A percentile compares a stretch with the other conserved stretches of the same genome.
Evolutionary conservation across 2,113 vertebrate species (phyloP).

Genomic region (Platichthys stellatus): DNA sequence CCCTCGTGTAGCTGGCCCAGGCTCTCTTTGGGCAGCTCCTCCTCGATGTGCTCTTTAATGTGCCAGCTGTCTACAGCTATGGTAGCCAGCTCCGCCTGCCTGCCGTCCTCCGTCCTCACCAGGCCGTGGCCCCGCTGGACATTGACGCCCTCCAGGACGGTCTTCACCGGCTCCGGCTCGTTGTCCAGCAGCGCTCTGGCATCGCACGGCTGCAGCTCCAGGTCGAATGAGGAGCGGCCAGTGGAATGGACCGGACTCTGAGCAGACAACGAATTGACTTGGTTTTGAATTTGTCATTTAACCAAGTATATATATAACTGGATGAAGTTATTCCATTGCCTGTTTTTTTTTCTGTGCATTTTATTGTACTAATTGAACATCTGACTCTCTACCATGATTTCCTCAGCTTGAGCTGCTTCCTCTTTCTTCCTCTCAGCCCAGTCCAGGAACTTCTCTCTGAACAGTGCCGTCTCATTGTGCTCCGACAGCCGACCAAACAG

Average conservation of each 20-base stretch:
- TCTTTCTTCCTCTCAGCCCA: slow-evolving; percentile 84
- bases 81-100: slow-evolving; percentile 80
- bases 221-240: slow-evolving; percentile 54
- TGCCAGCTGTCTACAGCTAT: slow-evolving; percentile 82
- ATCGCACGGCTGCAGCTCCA: slow-evolving; percentile 80
- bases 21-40: slow-evolving; percentile 75
- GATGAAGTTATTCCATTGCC: no score
- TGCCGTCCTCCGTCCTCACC: slow-evolving; percentile 77
- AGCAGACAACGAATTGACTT: background rate
- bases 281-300: background rate
- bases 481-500: slow-evolving; percentile 84
- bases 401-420: slow-evolving; percentile 67
- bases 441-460: slow-evolving; percentile 87
- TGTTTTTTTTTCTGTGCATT: no score
- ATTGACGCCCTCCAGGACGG: slow-evolving; percentile 81
- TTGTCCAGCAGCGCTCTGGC: slow-evolving; percentile 74
- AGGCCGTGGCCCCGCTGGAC: slow-evolving; percentile 82
- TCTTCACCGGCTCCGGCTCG: slow-evolving; percentile 54
- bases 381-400: slow-evolving; percentile 72
- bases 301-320: background rate
- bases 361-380: no score
- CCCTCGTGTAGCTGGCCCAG: slow-evolving; percentile 82
- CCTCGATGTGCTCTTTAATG: slow-evolving; percentile 83
- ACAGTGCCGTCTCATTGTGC: slow-evolving; percentile 86
- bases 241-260: slow-evolving; percentile 73